Evolutionary conservation across 2,888 invertebrate species (phyloP), one percentile per base, ranked within the genome.

Genomic region (Eupithecia subfuscata): DNA sequence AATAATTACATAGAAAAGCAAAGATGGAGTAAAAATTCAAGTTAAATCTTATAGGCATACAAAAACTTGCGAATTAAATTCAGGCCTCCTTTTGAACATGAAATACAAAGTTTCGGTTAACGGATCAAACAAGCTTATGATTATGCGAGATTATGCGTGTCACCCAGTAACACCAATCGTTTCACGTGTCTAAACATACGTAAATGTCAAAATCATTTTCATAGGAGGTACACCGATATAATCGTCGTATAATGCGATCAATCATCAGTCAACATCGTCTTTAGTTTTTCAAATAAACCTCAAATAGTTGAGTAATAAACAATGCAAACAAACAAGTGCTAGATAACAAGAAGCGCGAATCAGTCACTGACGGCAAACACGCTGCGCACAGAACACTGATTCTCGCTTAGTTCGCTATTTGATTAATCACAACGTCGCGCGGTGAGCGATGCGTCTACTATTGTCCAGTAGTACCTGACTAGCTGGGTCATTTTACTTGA

Each of bases 381-480:
- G 48, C 52, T 34, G 52, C 72, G 70, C 52, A 71, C 70, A 73
- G 73, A 73, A 74, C 74, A 75, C 71, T 75, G 76, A 78, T 75
- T 78, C 78, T 71, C 78, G 75, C 73, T 79, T 75, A 78, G 74
- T 73, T 74, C 71, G 56, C 75, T 79, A 74, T 83, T 82, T 82
- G 83, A 84, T 83, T 84, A 82, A 83, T 84, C 78, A 78, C 79
- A 76, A 80, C 79, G 82, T 80, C 80, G 79, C 76, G 71, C 75
- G 69, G 73, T 74, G 75, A 79, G 80, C 68, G 71, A 72, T 74
- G 74, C 77, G 77, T 67, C 74, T 45, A 60, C 18, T 43, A 60
- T 30, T 18, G 56, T 16, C 65, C 22, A 34, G 34, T 14, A 67
- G 14, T 25, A n/a, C 67, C 4, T 12, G 34, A 69, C 65, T 48